phyloP scores from a whole-genome alignment of 2,113 vertebrate genomes.

The Notothenia coriiceps region DNA sequence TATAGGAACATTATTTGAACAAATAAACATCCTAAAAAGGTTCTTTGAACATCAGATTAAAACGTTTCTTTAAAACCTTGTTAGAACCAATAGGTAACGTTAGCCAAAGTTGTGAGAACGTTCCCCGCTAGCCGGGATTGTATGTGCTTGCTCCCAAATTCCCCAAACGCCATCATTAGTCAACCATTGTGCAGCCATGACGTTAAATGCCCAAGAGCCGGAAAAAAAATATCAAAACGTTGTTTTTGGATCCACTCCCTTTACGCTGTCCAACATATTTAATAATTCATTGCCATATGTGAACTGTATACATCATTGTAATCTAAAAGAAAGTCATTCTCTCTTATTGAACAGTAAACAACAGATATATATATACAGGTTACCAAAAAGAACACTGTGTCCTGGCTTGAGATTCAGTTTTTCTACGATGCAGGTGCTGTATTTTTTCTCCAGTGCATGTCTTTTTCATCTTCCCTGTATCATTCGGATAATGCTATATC shows the following conservation, averaged over 20 bases:
- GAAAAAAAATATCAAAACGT: slow-evolving; percentile 8
- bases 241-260: slow-evolving; percentile 31
- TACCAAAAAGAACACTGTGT: not conserved
- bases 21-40: too few relatives aligned
- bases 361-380: not conserved
- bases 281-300: not conserved
- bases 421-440: not conserved
- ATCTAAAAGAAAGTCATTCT: not conserved
- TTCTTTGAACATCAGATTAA: too few relatives aligned
- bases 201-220: not conserved
- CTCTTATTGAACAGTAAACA: not conserved
- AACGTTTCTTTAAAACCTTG: too few relatives aligned
- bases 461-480: slow-evolving; percentile 10
- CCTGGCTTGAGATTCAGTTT: not conserved
- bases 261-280: not conserved
- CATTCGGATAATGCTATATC: not conserved
- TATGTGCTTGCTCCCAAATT: not conserved
- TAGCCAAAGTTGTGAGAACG: too few relatives aligned
- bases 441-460: not conserved
- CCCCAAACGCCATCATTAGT: not conserved
- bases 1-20: too few relatives aligned
- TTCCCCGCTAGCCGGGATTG: too few relatives aligned
- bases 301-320: slow-evolving; percentile 6
- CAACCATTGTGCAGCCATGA: not conserved
- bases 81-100: too few relatives aligned